phyloP scores from a whole-genome alignment of 2,888 invertebrate genomes.

The Molorchus minor region DNA sequence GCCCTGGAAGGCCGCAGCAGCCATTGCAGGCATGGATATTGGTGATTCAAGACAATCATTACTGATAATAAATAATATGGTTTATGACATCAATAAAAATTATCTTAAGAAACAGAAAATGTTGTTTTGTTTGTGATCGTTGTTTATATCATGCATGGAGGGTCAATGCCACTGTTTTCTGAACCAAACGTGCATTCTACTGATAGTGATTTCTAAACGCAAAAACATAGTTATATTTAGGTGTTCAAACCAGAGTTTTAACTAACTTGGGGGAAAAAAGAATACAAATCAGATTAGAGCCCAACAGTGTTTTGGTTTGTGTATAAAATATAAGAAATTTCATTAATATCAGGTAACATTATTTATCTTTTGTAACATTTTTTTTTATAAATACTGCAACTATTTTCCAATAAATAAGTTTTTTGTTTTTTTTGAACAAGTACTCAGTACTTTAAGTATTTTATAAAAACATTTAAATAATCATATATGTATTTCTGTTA shows the following conservation, averaged over 20 bases:
- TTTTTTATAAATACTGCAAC: slow-evolving; percentile 8
- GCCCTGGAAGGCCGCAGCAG: too few species aligned
- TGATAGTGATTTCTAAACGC: slow-evolving; percentile 6
- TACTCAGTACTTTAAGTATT: not conserved
- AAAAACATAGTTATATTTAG: slow-evolving; percentile 13
- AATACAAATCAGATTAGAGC: too few species aligned
- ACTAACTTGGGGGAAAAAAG: not conserved
- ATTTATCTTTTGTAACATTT: not conserved
- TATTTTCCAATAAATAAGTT: slow-evolving; percentile 5
- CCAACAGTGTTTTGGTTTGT: not conserved
- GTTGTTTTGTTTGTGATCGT: too few species aligned
- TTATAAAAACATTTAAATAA: not conserved
- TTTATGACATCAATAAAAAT: too few species aligned
- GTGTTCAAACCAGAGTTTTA: not conserved
- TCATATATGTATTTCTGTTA: not conserved
- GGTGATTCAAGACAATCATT: too few species aligned
- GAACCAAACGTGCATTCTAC: too few species aligned
- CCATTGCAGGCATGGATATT: too few species aligned
- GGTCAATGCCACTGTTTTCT: too few species aligned
- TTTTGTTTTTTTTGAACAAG: slow-evolving; percentile 6
- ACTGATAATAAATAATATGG: too few species aligned
- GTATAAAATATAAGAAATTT: slow-evolving; percentile 30
- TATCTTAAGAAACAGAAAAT: too few species aligned
- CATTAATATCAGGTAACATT: slow-evolving; percentile 9
- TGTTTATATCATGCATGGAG: too few species aligned